Evolutionary conservation across 2,113 vertebrate genomes (phyloP), one percentile per base, ranked within the genome.

Genomic region (Peucedramus taeniatus): DNA sequence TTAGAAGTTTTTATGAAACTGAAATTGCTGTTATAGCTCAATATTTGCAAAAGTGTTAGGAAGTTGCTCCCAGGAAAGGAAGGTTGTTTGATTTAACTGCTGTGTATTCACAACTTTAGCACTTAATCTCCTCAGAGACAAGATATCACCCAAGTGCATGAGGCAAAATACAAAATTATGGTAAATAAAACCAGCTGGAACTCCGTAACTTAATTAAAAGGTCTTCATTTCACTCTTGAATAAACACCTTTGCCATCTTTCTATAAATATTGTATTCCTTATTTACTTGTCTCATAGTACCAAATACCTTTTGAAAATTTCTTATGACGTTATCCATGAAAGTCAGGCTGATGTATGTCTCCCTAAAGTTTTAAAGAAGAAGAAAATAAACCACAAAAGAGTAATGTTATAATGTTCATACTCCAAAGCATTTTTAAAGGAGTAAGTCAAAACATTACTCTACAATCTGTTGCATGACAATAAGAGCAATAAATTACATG

Each of bases 371-470:
- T 12, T 61, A n/a, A 84, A 31, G 37, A 30, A 63, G 24, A 14
- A 51, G 3, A 13, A 72, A 42, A 68, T 7, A 61, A 49, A 53
- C 26, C 54, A 53, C 11, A 3, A 26, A 57, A 70, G 35, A 77
- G n/a, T 53, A 87, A 78, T 44, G n/a, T 59, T 89, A 78, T 56
- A n/a, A 72, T 94, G 84, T 85, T 70, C 59, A 83, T 3, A 4
- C 83, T 81, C 60, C 56, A 53, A 83, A 90, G 78, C 72, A 83
- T 57, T 94, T 97, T 83, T 84, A 74, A 93, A 86, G 47, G 23
- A 83, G 9, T 42, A 93, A 93, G 85, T 96, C 92, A 96, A 94
- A 96, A 94, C 56, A 86, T 78, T 57, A 91, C 72, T 75, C 26
- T 76, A 61, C 47, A 94, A 81, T 93, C 89, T 87, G 54, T 57